Percentiles rank a stretch among this genome's conserved stretches.
phyloP scores from a whole-genome alignment of 2,797 vertebrate species.

The Myripristis jacobus region DNA sequence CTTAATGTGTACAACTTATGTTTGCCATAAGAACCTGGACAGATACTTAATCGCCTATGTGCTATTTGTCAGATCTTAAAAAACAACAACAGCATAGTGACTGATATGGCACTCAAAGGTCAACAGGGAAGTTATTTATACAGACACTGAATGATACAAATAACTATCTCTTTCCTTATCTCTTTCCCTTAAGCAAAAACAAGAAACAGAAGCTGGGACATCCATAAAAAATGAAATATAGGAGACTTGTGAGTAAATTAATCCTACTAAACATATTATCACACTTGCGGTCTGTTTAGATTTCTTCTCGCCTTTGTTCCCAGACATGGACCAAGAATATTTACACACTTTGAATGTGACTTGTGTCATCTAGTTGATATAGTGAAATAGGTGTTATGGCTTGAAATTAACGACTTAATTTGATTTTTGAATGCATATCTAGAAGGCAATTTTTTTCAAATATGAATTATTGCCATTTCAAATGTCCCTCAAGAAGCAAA shows the following conservation, averaged over 20 bases:
- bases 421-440: too few species aligned
- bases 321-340: not conserved
- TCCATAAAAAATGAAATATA: too few species aligned
- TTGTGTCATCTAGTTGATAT: too few species aligned
- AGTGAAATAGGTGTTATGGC: too few species aligned
- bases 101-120: not conserved
- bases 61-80: too few species aligned
- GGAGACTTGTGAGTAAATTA: not conserved
- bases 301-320: not conserved
- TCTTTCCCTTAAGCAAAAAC: too few species aligned
- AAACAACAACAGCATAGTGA: not conserved
- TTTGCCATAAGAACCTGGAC: not conserved
- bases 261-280: not conserved
- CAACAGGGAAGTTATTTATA: not conserved
- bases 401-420: too few species aligned
- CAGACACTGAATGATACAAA: not conserved
- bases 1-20: conserved; percentile 16
- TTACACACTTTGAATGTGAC: too few species aligned
- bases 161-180: not conserved
- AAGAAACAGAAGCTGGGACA: too few species aligned
- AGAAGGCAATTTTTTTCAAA: too few species aligned
- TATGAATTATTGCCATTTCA: too few species aligned
- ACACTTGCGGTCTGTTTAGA: not conserved
- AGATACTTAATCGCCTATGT: not conserved
- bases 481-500: not conserved